phyloP scores from a whole-genome alignment of 2,888 invertebrate species.

The Cetonia aurata region DNA sequence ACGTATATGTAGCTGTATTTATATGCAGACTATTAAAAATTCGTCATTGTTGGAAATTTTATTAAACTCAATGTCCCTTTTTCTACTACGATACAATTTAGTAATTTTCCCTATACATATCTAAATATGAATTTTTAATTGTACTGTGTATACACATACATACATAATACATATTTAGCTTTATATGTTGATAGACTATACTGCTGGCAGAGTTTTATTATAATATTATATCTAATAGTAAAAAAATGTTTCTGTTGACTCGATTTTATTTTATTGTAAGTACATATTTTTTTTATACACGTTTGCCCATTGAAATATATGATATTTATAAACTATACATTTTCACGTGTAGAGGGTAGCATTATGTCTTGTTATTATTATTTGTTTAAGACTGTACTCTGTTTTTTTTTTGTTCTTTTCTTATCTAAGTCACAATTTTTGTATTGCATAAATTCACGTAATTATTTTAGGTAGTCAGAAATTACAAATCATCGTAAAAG shows the following conservation, averaged over 20 bases:
- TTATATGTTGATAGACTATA: constrained; percentile 52
- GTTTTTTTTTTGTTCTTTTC: constrained; percentile 42
- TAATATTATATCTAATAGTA: constrained; percentile 48
- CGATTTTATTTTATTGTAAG: constrained; percentile 48
- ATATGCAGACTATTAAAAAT: constrained; percentile 26
- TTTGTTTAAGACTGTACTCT: constrained; percentile 54
- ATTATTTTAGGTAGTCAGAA: constrained; percentile 52
- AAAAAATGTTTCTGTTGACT: constrained; percentile 49
- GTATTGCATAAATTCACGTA: constrained; percentile 41
- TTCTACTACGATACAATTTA: neutral
- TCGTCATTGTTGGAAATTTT: constrained; percentile 12
- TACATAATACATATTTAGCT: constrained; percentile 49
- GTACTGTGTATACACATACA: constrained; percentile 31
- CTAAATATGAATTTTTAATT: constrained; percentile 24
- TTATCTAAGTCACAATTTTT: constrained; percentile 43
- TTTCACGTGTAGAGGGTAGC: constrained; percentile 38
- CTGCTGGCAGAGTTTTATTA: constrained; percentile 58
- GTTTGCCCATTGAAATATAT: constrained; percentile 24
- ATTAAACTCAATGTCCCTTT: constrained; percentile 1
- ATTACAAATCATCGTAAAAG: constrained; percentile 44
- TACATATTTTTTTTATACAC: constrained; percentile 35
- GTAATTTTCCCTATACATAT: neutral
- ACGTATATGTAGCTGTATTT: constrained; percentile 45
- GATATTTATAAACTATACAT: constrained; percentile 47
- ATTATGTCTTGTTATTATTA: constrained; percentile 37